Evolutionary conservation across 2,113 vertebrate species (phyloP), one percentile per base, ranked within the genome.

Genomic region (Tauraco erythrolophus): DNA sequence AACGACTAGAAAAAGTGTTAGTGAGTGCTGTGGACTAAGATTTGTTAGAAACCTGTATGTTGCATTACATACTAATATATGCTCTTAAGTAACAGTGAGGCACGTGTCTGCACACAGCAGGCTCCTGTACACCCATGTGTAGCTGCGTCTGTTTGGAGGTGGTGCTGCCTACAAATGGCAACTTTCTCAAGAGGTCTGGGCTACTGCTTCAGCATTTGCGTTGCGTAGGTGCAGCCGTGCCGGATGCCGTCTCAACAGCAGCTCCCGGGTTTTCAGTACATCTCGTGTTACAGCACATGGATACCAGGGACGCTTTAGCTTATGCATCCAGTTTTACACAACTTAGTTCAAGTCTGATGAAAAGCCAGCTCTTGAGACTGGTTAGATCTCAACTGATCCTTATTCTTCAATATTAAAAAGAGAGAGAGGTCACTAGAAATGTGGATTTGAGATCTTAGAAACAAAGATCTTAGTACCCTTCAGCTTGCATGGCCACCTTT

Each of bases 141-240:
- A 57, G 66, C 54, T 71, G 48, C 46, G 39, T 13, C 46, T 45
- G 23, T 16, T 78, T 9, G 57, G 74, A 89, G 95, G 50, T 71
- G 80, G 35, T 60, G 72, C 64, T 92, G 96, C 86, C 65, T 64
- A n/a, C 39, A 71, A 66, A 53, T 4, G 39, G 79, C 56, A 87
- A 0, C 19, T 19, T 41, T 69, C 53, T 30, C 5, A 10, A 16
- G 79, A 70, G 28, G 37, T 70, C 48, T 25, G 33, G 56, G 71
- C 57, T 54, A 8, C 64, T 66, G 39, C 56, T 84, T 8, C 61
- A 51, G 82, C 2, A 0, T 12, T 45, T 14, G 69, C 12, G 1
- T 28, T 23, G 19, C 2, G 6, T 31, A 62, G 84, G 46, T 35
- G 45, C 0, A 0, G 89, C 78, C 2, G 1, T 21, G 17, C 39